Conservation (phyloP, 2,113 vertebrate species). For the Quiscalus mexicanus region DNA sequence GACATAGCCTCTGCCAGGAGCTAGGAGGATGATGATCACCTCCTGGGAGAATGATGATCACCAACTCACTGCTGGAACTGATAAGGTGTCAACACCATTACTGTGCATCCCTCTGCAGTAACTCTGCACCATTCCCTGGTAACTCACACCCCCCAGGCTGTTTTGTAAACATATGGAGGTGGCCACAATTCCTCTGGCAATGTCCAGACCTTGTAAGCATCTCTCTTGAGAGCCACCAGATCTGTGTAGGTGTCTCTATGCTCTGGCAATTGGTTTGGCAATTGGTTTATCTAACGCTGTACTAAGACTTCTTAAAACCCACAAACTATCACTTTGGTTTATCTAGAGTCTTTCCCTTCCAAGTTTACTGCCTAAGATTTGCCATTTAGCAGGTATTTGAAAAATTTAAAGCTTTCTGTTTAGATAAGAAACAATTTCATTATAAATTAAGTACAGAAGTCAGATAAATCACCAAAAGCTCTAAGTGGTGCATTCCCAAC, state of each 20-base stretch:
- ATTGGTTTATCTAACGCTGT: background rate
- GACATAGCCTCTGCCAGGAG: background rate
- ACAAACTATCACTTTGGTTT: background rate
- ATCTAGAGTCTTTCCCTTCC: background rate
- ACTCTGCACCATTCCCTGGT: background rate
- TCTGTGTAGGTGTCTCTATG: rapidly evolving
- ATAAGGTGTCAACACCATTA: background rate
- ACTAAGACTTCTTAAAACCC: background rate
- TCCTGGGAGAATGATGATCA: background rate
- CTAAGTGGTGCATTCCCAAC: background rate
- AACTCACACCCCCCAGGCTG: background rate
- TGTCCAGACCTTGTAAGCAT: background rate
- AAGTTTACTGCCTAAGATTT: background rate
- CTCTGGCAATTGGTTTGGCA: too few species aligned
- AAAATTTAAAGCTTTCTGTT: background rate
- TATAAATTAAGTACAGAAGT: background rate
- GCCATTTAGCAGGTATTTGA: background rate
- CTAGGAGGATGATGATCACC: background rate
- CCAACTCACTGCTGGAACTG: background rate
- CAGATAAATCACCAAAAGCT: background rate
- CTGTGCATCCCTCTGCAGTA: background rate
- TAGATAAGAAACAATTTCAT: background rate
- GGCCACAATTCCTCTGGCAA: rapidly evolving
- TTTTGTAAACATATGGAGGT: rapidly evolving
- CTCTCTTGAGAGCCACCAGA: background rate